phyloP scores from a whole-genome alignment of 2,888 invertebrate species.

The Andrena marginata region DNA sequence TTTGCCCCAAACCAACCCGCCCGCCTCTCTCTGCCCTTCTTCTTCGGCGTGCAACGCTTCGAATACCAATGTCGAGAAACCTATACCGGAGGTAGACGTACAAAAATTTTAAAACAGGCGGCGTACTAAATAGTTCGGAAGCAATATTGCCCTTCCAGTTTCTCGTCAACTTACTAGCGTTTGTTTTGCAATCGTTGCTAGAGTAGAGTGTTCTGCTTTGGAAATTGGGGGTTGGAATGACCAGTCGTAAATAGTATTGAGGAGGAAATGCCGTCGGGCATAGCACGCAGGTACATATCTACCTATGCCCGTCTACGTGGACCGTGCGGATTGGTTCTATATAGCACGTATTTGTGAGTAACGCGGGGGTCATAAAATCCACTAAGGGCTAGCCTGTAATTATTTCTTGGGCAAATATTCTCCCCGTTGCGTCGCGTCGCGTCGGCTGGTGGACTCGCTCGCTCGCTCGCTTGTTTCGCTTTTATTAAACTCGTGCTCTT shows the following conservation, averaged over 20 bases:
- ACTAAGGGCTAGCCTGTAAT: constrained; percentile 54
- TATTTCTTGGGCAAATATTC: constrained; percentile 74
- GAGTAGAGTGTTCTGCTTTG: no score
- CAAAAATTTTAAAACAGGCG: background rate
- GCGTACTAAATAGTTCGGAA: background rate
- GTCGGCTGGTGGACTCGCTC: constrained; percentile 37
- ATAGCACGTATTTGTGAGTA: background rate
- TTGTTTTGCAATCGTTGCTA: no score
- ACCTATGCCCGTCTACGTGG: background rate
- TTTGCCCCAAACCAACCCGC: background rate
- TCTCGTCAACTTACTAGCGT: no score
- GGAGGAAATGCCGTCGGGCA: constrained; percentile 4
- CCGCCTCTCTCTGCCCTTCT: background rate
- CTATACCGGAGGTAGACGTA: background rate
- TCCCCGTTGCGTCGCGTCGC: constrained; percentile 53
- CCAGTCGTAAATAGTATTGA: background rate
- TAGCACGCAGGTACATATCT: background rate
- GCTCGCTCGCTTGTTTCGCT: constrained; percentile 66
- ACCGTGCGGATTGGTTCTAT: background rate
- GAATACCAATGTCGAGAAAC: constrained; percentile 38
- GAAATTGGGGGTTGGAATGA: background rate
- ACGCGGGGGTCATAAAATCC: constrained; percentile 19
- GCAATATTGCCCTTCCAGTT: no score
- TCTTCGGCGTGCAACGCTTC: background rate
- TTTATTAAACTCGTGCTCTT: constrained; percentile 67